Evolutionary conservation across 2,797 vertebrate genomes (phyloP).

Genomic region (Phataginus tetradactyla): DNA sequence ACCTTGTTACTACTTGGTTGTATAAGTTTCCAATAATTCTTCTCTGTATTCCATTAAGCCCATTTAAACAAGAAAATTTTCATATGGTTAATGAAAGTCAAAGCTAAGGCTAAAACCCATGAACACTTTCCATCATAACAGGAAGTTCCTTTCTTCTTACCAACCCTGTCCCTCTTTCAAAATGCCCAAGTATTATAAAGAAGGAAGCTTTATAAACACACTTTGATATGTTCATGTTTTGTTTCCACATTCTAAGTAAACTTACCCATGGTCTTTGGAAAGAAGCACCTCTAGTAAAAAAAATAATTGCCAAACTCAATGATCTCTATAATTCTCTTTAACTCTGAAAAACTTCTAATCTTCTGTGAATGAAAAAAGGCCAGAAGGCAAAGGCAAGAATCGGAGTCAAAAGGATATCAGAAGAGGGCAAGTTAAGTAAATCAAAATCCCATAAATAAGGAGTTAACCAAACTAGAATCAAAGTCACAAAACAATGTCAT

Average conservation of each 20-base stretch:
- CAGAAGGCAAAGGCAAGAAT: not conserved
- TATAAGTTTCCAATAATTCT: slow-evolving; percentile 13
- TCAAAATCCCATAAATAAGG: not conserved
- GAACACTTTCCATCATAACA: not conserved
- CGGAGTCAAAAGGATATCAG: not conserved
- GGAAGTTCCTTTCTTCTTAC: not conserved
- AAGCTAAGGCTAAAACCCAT: not conserved
- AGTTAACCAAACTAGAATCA: slow-evolving; percentile 22
- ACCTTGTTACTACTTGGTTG: not conserved
- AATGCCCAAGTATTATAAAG: slow-evolving; percentile 32
- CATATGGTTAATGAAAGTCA: not conserved
- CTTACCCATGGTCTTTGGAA: not conserved
- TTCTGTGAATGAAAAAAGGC: slow-evolving; percentile 21
- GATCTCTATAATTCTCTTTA: slow-evolving; percentile 53
- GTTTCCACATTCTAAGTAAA: slow-evolving; percentile 38
- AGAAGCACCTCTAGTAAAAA: slow-evolving; percentile 25
- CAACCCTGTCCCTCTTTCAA: slow-evolving; percentile 4
- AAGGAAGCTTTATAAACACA: slow-evolving; percentile 42
- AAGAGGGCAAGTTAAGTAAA: not conserved
- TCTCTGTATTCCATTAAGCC: not conserved
- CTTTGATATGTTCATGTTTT: slow-evolving; percentile 8
- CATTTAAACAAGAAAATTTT: slow-evolving; percentile 32
- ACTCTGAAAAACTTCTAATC: slow-evolving; percentile 29
- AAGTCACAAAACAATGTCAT: not conserved
- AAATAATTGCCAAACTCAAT: not conserved